These are phyloP conservation scores for Polylopha cassiicola DNA, from an alignment of 2,888 invertebrate genomes.

Conservation along the genomic window DNA sequence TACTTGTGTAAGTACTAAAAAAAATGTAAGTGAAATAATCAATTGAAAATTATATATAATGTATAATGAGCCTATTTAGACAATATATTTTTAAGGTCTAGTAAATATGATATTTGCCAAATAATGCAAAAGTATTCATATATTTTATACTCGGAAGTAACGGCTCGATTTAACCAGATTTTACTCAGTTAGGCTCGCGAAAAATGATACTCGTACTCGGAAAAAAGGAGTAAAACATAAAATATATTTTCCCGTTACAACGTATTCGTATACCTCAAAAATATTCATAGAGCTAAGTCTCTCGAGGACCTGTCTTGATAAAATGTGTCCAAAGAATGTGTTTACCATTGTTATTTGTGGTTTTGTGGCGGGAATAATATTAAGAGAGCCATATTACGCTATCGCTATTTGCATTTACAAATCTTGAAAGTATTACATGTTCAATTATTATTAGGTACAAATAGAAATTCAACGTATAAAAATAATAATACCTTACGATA, in stretches of 20 bases:
- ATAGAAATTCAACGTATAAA: conserved; percentile 7
- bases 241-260: conserved; percentile 41
- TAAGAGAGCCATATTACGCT: too few relatives aligned
- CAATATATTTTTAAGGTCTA: too few relatives aligned
- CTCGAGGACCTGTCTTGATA: conserved; percentile 51
- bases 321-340: conserved; percentile 49
- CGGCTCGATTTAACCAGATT: background rate
- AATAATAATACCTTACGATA: background rate
- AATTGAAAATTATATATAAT: too few relatives aligned
- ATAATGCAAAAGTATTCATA: too few relatives aligned
- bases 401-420: too few relatives aligned
- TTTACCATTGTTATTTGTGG: conserved; percentile 42
- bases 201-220: conserved; percentile 29
- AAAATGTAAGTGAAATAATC: too few relatives aligned
- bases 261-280: conserved; percentile 54
- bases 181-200: conserved; percentile 7
- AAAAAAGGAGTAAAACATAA: conserved; percentile 28
- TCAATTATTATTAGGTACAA: too few relatives aligned
- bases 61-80: too few relatives aligned
- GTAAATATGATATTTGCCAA: too few relatives aligned
- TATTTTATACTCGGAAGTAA: too few relatives aligned
- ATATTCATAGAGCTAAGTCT: conserved; percentile 61
- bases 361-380: conserved; percentile 26
- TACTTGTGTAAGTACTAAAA: too few relatives aligned
- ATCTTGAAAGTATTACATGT: too few relatives aligned